phyloP scores from a whole-genome alignment of 1,140 invertebrate genomes.

The Drosophila watanabei region DNA sequence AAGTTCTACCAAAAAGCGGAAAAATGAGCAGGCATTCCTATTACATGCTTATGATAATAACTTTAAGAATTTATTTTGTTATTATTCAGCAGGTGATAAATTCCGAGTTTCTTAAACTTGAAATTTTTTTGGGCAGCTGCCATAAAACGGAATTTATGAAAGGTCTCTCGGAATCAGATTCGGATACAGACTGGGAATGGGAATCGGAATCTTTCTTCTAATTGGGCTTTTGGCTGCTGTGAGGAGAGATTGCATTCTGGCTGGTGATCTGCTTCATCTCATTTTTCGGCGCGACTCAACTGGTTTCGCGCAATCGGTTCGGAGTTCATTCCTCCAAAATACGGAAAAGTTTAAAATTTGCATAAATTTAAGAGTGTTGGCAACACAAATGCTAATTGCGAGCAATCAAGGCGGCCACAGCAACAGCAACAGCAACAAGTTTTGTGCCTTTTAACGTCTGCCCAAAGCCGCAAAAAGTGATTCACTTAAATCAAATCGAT shows the following conservation, averaged over 20 bases:
- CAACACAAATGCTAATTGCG: constrained; percentile 62
- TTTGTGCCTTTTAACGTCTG: constrained; percentile 36
- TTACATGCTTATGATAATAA: not conserved
- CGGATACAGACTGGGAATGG: not conserved
- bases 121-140: constrained; percentile 45
- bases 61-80: constrained; percentile 10
- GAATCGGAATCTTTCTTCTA: constrained; percentile 13
- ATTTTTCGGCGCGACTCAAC: constrained; percentile 37
- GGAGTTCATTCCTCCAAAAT: constrained; percentile 83
- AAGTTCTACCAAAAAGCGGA: not conserved
- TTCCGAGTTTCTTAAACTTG: constrained; percentile 50
- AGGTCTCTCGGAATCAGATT: constrained; percentile 27
- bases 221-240: constrained; percentile 15
- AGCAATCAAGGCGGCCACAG: constrained; percentile 39
- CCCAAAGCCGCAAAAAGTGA: constrained; percentile 41
- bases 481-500: constrained; percentile 47
- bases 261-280: constrained; percentile 27
- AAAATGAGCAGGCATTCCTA: not conserved
- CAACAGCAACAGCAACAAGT: constrained; percentile 35
- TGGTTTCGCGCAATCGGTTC: constrained; percentile 55
- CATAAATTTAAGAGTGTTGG: constrained; percentile 68
- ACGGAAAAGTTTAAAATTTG: constrained; percentile 83
- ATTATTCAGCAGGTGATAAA: constrained; percentile 51
- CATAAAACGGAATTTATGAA: constrained; percentile 71
- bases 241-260: constrained; percentile 30